Conservation (phyloP, 1,140 invertebrate genomes). For the Monochamus saltuarius region DNA sequence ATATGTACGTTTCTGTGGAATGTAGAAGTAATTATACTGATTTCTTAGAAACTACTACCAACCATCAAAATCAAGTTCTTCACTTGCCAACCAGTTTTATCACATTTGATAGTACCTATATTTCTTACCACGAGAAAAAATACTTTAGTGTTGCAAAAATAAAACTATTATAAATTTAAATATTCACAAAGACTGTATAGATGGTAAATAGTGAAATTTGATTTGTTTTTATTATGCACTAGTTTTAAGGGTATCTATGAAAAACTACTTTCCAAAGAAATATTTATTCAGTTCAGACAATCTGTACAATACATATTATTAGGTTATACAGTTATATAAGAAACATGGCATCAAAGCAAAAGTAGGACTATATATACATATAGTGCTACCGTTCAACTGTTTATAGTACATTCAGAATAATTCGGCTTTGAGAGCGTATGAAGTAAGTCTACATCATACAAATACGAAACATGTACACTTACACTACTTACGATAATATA, state of each 20-base stretch:
- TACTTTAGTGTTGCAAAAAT: no score
- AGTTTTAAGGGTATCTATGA: no score
- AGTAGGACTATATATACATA: conserved; percentile 41
- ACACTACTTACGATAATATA: conserved; percentile 44
- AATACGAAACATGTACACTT: conserved; percentile 43
- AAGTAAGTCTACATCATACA: conserved; percentile 37
- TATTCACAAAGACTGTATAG: no score
- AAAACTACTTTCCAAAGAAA: conserved; percentile 47
- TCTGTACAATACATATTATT: conserved; percentile 53
- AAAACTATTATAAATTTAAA: no score
- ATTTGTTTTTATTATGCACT: no score
- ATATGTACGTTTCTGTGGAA: no score
- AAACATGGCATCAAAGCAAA: conserved; percentile 53
- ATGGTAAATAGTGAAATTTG: no score
- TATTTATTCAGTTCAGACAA: conserved; percentile 54
- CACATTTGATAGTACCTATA: not conserved
- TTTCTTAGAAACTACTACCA: no score
- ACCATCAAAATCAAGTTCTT: no score
- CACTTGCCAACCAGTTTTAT: no score
- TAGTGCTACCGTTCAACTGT: conserved; percentile 42
- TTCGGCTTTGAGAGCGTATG: conserved; percentile 45
- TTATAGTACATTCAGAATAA: conserved; percentile 47
- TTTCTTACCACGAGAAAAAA: not conserved
- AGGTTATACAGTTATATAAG: conserved; percentile 53
- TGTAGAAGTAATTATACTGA: no score